These are phyloP conservation scores for Acanthurus leucopareius DNA, from an alignment of 2,797 vertebrate species.

Conservation along the genomic window DNA sequence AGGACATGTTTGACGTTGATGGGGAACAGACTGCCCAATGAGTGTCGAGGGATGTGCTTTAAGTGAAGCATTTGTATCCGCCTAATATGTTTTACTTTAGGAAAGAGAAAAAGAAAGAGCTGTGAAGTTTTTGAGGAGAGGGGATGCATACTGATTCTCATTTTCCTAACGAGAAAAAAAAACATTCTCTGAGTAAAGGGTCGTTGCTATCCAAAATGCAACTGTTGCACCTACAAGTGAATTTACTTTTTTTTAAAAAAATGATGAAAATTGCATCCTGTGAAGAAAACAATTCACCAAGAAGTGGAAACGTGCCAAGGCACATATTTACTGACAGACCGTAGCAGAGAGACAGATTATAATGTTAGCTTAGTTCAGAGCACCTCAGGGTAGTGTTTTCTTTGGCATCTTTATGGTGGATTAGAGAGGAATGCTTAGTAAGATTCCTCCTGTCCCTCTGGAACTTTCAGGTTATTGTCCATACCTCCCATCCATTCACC, in stretches of 20 bases:
- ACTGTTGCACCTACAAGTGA: neutral
- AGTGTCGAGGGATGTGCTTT: conserved; percentile 19
- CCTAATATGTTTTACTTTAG: conserved; percentile 11
- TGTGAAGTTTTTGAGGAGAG: neutral
- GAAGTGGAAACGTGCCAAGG: conserved; percentile 40
- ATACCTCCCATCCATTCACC: conserved; percentile 76
- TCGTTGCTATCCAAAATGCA: neutral
- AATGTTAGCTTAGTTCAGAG: conserved; percentile 73
- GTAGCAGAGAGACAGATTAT: conserved; percentile 70
- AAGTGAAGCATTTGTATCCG: conserved; percentile 10
- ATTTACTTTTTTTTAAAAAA: conserved; percentile 3
- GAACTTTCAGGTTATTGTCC: conserved; percentile 81
- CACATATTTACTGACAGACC: conserved; percentile 58
- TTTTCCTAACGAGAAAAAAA: neutral
- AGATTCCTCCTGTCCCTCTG: conserved; percentile 80
- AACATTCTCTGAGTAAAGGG: neutral
- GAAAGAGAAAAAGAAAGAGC: conserved; percentile 4
- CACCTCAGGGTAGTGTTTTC: conserved; percentile 77
- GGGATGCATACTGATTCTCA: neutral
- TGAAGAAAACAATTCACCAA: conserved; percentile 14
- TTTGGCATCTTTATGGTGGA: conserved; percentile 83
- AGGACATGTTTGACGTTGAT: conserved; percentile 67
- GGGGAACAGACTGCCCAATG: conserved; percentile 55
- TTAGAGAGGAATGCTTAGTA: conserved; percentile 86
- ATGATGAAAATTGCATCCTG: conserved; percentile 44